phyloP scores from a whole-genome alignment of 2,113 vertebrate species.

The Pteropus alecto region DNA sequence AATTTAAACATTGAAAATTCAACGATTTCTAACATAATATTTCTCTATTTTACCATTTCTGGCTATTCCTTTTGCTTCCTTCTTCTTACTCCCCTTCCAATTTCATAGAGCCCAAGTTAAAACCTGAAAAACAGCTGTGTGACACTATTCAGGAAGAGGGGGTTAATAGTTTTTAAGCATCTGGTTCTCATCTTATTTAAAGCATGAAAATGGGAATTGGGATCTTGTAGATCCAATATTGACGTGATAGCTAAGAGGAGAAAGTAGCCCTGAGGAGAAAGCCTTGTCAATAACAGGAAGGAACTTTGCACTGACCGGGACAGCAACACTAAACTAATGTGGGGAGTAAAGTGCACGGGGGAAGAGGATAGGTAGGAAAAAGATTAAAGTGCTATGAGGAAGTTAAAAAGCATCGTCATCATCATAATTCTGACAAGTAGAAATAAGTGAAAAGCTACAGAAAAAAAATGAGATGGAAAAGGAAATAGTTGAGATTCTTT shows the following conservation, averaged over 20 bases:
- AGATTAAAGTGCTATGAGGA: background rate
- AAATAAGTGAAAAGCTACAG: background rate
- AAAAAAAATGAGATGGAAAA: background rate
- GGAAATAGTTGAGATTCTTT: constrained; percentile 1
- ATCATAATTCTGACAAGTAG: background rate
- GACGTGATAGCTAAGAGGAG: constrained; percentile 36
- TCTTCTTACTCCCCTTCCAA: background rate
- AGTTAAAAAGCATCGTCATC: background rate
- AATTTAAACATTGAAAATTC: background rate
- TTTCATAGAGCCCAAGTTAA: constrained; percentile 33
- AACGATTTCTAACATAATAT: background rate
- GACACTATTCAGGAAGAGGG: constrained; percentile 2
- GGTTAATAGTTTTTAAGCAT: constrained; percentile 20
- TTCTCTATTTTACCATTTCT: constrained; percentile 5
- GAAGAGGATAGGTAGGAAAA: background rate
- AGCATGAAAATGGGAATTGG: background rate
- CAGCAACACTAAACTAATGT: background rate
- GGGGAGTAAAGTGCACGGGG: background rate
- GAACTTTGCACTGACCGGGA: background rate
- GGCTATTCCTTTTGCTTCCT: background rate
- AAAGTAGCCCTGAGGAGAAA: constrained; percentile 1
- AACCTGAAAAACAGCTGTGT: background rate
- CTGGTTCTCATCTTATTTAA: constrained; percentile 42
- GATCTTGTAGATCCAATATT: background rate
- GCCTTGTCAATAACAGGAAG: background rate